A percentile compares a stretch with the other conserved stretches of the same genome.
Conservation (phyloP, 1,140 invertebrate species). For the Dreissena rostriformis region DNA sequence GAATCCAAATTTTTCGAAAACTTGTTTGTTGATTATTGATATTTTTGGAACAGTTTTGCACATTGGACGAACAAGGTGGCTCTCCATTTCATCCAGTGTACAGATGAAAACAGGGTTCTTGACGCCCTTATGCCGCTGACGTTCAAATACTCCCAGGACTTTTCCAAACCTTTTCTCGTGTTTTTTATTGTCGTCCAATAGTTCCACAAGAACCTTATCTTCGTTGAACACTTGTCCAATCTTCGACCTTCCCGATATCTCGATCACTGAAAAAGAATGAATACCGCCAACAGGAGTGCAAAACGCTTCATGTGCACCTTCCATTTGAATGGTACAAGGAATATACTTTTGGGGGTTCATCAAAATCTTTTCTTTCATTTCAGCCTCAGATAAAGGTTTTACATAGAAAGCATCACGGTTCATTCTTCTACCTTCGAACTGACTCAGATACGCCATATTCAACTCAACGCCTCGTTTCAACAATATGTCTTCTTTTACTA, state of each 20-base stretch:
- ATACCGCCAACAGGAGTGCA: constrained; percentile 52
- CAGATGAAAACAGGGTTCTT: constrained; percentile 70
- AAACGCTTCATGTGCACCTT: constrained; percentile 59
- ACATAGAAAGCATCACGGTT: not conserved
- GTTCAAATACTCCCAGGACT: constrained; percentile 65
- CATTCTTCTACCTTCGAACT: constrained; percentile 13
- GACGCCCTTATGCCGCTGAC: constrained; percentile 36
- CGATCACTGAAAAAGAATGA: constrained; percentile 49
- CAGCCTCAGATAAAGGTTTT: not conserved
- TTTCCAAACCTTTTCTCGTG: constrained; percentile 52
- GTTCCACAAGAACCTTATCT: constrained; percentile 73
- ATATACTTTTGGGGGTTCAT: constrained; percentile 55
- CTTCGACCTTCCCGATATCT: constrained; percentile 69
- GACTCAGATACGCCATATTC: not conserved
- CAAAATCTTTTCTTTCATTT: not conserved
- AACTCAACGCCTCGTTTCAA: not conserved
- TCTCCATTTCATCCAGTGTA: constrained; percentile 62
- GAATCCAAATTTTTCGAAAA: constrained; percentile 12
- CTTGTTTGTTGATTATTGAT: constrained; percentile 53
- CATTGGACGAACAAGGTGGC: constrained; percentile 69
- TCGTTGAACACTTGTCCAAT: constrained; percentile 69
- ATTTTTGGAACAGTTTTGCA: constrained; percentile 74
- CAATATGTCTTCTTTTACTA: not conserved
- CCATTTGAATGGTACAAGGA: constrained; percentile 56
- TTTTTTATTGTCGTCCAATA: constrained; percentile 46